Conservation (phyloP, 2,888 invertebrate species). For the Cybosia mesomella region DNA sequence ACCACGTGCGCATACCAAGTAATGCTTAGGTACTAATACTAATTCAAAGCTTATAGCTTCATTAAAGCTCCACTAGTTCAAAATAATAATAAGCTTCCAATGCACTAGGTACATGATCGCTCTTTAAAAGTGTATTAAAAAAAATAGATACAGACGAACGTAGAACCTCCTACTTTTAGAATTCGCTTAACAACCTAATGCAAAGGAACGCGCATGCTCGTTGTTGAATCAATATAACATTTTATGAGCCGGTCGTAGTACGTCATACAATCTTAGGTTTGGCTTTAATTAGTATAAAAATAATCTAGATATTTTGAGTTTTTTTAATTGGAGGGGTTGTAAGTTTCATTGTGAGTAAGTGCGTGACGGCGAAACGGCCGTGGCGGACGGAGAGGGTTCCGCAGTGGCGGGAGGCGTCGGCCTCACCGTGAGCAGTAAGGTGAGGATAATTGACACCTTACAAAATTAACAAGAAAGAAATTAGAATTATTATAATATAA, state of each 20-base stretch:
- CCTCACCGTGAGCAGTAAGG: conserved; percentile 86
- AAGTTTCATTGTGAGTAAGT: conserved; percentile 61
- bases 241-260: conserved; percentile 39
- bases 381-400: conserved; percentile 79
- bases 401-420: conserved; percentile 81
- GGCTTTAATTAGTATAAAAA: conserved; percentile 38
- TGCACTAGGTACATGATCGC: not conserved
- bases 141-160: no score
- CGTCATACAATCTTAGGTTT: conserved; percentile 51
- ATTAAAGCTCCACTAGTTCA: not conserved
- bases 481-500: not conserved
- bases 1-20: not conserved
- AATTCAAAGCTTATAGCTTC: not conserved
- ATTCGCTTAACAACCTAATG: not conserved
- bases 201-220: conserved; percentile 47
- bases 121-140: not conserved
- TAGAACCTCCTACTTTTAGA: no score
- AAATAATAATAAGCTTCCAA: not conserved
- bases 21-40: not conserved
- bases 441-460: conserved; percentile 45
- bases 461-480: not conserved
- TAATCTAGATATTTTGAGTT: conserved; percentile 36
- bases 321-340: conserved; percentile 39
- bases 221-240: conserved; percentile 49
- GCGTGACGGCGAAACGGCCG: conserved; percentile 68